Evolutionary conservation across 2,888 invertebrate species (phyloP).

Genomic region (Luffia ferchaultella): DNA sequence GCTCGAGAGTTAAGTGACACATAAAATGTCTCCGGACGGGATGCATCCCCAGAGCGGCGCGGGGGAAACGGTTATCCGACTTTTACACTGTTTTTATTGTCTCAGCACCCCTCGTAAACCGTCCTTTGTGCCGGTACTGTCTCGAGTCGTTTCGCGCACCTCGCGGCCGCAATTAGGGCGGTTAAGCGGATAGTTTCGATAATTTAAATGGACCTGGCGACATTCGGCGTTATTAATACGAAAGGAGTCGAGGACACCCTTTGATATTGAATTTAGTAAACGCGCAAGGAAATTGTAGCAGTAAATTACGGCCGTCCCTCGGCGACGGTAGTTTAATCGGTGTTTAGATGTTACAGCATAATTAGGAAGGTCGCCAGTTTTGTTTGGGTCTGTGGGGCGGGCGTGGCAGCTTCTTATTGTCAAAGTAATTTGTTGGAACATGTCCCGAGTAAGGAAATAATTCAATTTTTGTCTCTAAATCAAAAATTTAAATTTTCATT

Average conservation of each 20-base stretch:
- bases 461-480: no score
- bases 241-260: constrained; percentile 30
- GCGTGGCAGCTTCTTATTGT: neutral
- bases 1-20: constrained; percentile 37
- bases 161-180: constrained; percentile 35
- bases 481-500: no score
- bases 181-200: constrained; percentile 45
- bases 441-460: no score
- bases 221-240: constrained; percentile 39
- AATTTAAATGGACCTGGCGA: constrained; percentile 48
- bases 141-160: constrained; percentile 25
- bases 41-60: constrained; percentile 5
- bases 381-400: constrained; percentile 16
- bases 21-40: no score
- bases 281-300: constrained; percentile 33
- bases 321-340: constrained; percentile 26
- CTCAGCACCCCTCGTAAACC: constrained; percentile 45
- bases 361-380: constrained; percentile 30
- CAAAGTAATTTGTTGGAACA: neutral
- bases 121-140: constrained; percentile 25
- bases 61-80: constrained; percentile 46
- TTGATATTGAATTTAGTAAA: constrained; percentile 49
- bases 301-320: constrained; percentile 45
- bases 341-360: constrained; percentile 39
- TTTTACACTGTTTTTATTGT: constrained; percentile 62